Evolutionary conservation across 2,888 invertebrate genomes (phyloP).

Genomic region (Neoascia interrupta): DNA sequence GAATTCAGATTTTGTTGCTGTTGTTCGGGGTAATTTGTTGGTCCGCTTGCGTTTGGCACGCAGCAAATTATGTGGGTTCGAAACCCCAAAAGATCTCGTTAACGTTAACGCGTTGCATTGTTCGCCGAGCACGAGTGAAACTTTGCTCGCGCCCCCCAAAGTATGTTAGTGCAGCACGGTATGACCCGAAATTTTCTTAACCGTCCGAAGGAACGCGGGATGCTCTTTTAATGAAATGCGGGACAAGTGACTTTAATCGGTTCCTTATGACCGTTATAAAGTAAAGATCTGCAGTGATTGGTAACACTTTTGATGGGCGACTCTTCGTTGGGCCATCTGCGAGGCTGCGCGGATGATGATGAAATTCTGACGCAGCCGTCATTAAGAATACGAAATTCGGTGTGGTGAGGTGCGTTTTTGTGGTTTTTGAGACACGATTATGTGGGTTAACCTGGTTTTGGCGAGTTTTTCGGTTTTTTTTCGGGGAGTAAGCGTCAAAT

Average conservation of each 20-base stretch:
- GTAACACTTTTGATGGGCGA: conserved; percentile 47
- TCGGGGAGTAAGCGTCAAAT: conserved; percentile 42
- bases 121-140: neutral
- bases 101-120: conserved; percentile 33
- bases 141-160: neutral
- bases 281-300: conserved; percentile 52
- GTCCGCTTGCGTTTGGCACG: conserved; percentile 63
- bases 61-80: conserved; percentile 61
- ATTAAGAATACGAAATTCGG: conserved; percentile 17
- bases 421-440: conserved; percentile 36
- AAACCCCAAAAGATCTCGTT: conserved; percentile 56
- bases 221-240: conserved; percentile 58
- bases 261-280: conserved; percentile 68
- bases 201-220: conserved; percentile 11
- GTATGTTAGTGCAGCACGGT: too few relatives aligned
- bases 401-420: conserved; percentile 6
- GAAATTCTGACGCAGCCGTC: conserved; percentile 19
- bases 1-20: conserved; percentile 30
- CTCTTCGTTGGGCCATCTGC: conserved; percentile 11
- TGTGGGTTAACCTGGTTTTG: conserved; percentile 59
- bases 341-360: conserved; percentile 17
- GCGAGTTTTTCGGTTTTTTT: neutral
- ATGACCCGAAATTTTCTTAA: conserved; percentile 1
- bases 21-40: conserved; percentile 57
- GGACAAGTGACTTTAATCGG: conserved; percentile 66